Conservation (phyloP, 2,797 vertebrate genomes). For the Diglossa cyanea region DNA sequence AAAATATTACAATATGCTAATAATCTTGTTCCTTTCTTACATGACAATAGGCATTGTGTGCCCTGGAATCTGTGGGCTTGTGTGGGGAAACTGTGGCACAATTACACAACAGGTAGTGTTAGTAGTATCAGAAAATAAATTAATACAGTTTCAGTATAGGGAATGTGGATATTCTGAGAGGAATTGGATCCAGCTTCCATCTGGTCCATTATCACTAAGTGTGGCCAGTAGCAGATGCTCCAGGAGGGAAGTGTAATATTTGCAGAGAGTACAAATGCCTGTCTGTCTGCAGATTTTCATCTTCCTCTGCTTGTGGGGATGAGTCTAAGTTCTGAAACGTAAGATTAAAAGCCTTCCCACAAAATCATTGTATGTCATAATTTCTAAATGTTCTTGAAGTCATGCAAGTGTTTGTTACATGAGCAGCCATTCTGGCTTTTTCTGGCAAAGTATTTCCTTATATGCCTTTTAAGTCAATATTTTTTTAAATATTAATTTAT, state of each 20-base stretch:
- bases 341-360: neutral
- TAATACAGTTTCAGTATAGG: neutral
- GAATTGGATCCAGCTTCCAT: neutral
- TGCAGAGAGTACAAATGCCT: neutral
- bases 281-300: neutral
- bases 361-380: neutral
- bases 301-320: neutral
- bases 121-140: neutral
- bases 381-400: neutral
- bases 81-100: neutral
- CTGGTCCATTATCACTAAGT: neutral
- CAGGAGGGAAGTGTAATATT: neutral
- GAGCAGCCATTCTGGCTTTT: neutral
- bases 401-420: neutral
- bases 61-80: neutral
- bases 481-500: neutral
- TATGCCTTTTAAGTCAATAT: neutral
- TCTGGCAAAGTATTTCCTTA: neutral
- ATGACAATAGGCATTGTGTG: neutral
- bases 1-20: neutral
- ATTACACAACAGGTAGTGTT: neutral
- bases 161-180: neutral
- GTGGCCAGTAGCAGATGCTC: constrained; percentile 15
- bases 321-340: neutral
- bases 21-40: neutral